phyloP scores from a whole-genome alignment of 2,113 vertebrate species.

The Nothocercus nigrocapillus region DNA sequence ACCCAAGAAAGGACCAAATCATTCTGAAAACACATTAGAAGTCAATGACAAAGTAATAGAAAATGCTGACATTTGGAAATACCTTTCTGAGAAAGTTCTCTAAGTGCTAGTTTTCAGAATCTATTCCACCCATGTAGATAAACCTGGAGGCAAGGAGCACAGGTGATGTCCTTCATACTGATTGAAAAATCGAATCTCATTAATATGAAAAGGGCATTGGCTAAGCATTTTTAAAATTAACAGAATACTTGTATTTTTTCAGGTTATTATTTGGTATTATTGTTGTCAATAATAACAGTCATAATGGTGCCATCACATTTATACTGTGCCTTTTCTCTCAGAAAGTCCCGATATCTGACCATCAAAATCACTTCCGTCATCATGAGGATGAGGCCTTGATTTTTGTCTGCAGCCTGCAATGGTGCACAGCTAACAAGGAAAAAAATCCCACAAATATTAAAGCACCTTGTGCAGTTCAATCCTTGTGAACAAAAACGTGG shows the following conservation, averaged over 20 bases:
- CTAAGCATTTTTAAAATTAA: conserved; percentile 18
- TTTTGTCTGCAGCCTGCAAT: conserved; percentile 41
- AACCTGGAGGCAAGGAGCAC: conserved; percentile 35
- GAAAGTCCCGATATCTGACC: neutral
- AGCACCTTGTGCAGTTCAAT: neutral
- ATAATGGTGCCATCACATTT: neutral
- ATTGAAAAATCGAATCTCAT: conserved; percentile 54
- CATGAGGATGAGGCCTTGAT: neutral
- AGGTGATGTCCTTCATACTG: conserved; percentile 44
- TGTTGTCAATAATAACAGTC: neutral
- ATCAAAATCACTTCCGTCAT: conserved; percentile 28
- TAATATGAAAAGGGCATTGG: conserved; percentile 29
- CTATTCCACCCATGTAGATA: conserved; percentile 41
- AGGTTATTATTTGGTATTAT: neutral
- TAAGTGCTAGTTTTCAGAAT: conserved; percentile 59
- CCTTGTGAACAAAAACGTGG: neutral
- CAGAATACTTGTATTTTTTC: neutral
- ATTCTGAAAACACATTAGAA: conserved; percentile 76
- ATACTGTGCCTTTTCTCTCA: neutral
- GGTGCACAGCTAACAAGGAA: neutral
- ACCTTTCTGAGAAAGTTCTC: conserved; percentile 66
- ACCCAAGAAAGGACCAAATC: conserved; percentile 71
- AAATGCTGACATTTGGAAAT: conserved; percentile 76
- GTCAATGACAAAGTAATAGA: conserved; percentile 81
- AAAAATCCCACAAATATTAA: conserved; percentile 42